These are phyloP conservation scores for Alligator sinensis DNA, from an alignment of 2,113 vertebrate genomes.

Conservation along the genomic window DNA sequence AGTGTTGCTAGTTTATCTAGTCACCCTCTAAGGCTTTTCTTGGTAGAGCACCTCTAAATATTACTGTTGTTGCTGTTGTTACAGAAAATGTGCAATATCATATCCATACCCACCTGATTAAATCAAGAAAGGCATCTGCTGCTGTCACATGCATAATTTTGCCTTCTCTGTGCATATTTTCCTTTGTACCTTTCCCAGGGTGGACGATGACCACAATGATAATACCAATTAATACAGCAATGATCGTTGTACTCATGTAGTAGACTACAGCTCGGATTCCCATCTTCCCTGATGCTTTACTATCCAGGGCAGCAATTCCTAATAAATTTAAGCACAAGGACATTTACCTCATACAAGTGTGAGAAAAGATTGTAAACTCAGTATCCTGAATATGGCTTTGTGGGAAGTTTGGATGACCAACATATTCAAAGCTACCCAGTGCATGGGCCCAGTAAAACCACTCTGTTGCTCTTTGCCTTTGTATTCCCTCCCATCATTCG, in stretches of 20 bases:
- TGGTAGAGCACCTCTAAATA: not conserved
- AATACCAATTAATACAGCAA: conserved; percentile 96
- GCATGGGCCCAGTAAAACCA: not conserved
- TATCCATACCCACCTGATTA: conserved; percentile 87
- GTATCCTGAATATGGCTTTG: not conserved
- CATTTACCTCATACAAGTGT: conserved; percentile 26
- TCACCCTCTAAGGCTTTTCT: not conserved
- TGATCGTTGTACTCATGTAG: conserved; percentile 95
- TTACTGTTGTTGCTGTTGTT: not conserved
- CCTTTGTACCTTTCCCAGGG: conserved; percentile 93
- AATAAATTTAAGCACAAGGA: conserved; percentile 73
- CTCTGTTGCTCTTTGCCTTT: not conserved
- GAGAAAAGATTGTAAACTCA: not conserved
- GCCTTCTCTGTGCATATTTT: conserved; percentile 89
- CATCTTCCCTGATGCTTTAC: conserved; percentile 96
- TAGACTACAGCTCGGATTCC: conserved; percentile 93
- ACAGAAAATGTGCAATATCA: conserved; percentile 31
- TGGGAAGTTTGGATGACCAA: not conserved
- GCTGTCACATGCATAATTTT: conserved; percentile 90
- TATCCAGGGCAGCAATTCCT: conserved; percentile 97
- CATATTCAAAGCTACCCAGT: not conserved
- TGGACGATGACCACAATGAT: conserved; percentile 96
- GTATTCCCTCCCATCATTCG: not conserved
- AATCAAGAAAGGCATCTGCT: conserved; percentile 95
- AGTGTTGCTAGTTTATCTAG: not conserved